A percentile compares a stretch with the other conserved stretches of the same genome.
Evolutionary conservation across 37 sponge, comb jelly and placozoan species (phyloP).

Genomic region (Eunapius fragilis): DNA sequence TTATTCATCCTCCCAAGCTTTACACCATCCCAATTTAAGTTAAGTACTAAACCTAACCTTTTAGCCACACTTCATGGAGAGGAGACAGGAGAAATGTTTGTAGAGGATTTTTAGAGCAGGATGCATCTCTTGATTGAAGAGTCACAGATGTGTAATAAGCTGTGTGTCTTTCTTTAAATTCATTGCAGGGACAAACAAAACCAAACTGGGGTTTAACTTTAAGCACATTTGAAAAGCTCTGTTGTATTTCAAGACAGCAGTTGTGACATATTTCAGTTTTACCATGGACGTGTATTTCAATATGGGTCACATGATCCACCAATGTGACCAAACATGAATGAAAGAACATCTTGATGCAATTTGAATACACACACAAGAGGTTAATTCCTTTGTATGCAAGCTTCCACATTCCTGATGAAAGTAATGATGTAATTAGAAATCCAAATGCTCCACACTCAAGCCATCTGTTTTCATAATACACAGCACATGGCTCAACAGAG

Average conservation of each 20-base stretch:
- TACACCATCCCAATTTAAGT: too few relatives aligned
- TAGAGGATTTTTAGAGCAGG: neutral
- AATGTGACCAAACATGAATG: neutral
- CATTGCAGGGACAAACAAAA: neutral
- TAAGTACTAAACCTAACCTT: too few relatives aligned
- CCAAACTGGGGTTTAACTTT: neutral
- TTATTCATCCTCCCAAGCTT: too few relatives aligned
- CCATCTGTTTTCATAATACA: neutral
- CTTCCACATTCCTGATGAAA: neutral
- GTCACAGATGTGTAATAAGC: neutral
- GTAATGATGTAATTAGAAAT: neutral
- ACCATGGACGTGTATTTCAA: slow-evolving; percentile 1
- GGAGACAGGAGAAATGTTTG: neutral
- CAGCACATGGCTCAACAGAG: neutral
- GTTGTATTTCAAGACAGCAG: neutral
- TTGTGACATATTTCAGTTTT: neutral
- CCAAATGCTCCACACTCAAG: neutral
- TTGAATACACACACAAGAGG: neutral
- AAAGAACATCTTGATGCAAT: neutral
- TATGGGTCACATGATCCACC: neutral
- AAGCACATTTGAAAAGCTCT: neutral
- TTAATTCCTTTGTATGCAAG: neutral
- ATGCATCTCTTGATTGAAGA: neutral
- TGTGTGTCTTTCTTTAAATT: neutral
- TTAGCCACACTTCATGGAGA: neutral